Evolutionary conservation across 2,797 vertebrate genomes (phyloP), one percentile per base, ranked within the genome.

Genomic region (Crypturellus tataupa): DNA sequence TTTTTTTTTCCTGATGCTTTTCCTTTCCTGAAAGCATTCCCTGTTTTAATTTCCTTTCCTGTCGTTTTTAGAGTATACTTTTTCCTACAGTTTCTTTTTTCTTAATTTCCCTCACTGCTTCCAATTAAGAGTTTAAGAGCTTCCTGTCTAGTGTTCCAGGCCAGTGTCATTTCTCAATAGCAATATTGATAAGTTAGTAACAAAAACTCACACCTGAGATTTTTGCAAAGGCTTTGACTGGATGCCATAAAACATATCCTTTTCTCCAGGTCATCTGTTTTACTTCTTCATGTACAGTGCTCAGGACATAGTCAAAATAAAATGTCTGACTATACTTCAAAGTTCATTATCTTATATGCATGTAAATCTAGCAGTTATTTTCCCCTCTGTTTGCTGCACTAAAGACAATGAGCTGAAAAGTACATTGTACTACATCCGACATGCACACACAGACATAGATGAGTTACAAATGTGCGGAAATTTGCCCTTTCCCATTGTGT

Each of bases 381-480:
- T n/a, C 47, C 44, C 31, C 37, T 44, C 53, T 29, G 18, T 85
- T 87, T 80, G 33, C 31, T 63, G 15, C 24, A 64, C 71, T 65
- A 51, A 90, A 85, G n/a, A 33, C 2, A 1, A 1, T 0, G 1
- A 53, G 68, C 53, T 87, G 79, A 80, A 89, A 89, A 69, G 58
- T 40, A 51, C 53, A 12, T 60, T 58, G 51, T 46, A 8, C 13
- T 58, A 19, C 11, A 24, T 75, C 53, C 1, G 4, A 29, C 5
- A 6, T 55, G 3, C 0, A 0, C 2, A 1, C 84, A 51, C 76
- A 69, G 89, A 80, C 55, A 31, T 49, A 68, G 64, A 75, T 10
- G 58, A 81, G 59, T 78, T 84, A 71, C 55, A 85, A 91, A 87
- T 73, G 80, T 46, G 77, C 33, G 55, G 65, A 80, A 76, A 91